phyloP scores from a whole-genome alignment of 2,113 vertebrate species.

The Gnathonemus echidnorhynchus region DNA sequence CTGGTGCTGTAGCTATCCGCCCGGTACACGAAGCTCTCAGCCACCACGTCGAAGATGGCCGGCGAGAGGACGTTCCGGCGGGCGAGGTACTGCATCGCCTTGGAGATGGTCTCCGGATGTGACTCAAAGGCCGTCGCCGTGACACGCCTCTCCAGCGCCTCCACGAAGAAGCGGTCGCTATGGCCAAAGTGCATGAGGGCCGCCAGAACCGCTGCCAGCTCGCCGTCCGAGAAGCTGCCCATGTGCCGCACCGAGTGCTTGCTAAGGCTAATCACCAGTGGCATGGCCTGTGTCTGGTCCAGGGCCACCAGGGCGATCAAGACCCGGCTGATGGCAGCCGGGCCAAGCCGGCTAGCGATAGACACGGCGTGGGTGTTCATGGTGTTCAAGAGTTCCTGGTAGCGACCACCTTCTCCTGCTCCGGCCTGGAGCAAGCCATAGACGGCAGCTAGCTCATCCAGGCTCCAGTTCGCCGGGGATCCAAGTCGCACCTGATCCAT shows the following conservation, averaged over 20 bases:
- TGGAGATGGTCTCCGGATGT: slow-evolving; percentile 62
- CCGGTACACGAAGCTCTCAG: slow-evolving; percentile 72
- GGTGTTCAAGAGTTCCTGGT: slow-evolving; percentile 62
- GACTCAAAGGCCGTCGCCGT: slow-evolving; percentile 48
- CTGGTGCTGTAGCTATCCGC: slow-evolving; percentile 65
- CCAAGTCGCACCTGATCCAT: slow-evolving; percentile 56
- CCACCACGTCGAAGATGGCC: slow-evolving; percentile 65
- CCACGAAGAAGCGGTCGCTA: slow-evolving; percentile 62
- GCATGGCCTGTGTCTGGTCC: slow-evolving; percentile 59
- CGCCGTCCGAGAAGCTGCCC: slow-evolving; percentile 61
- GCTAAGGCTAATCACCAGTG: slow-evolving; percentile 71
- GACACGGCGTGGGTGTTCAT: slow-evolving; percentile 59
- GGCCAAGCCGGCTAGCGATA: slow-evolving; percentile 50
- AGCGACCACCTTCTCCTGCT: slow-evolving; percentile 37
- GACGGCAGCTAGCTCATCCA: slow-evolving; percentile 54
- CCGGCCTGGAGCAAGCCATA: slow-evolving; percentile 65
- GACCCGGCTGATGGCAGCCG: slow-evolving; percentile 54
- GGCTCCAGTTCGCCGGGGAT: slow-evolving; percentile 53
- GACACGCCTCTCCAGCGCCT: slow-evolving; percentile 64
- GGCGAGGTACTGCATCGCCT: slow-evolving; percentile 69
- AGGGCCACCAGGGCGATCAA: slow-evolving; percentile 67
- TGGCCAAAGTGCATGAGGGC: slow-evolving; percentile 74
- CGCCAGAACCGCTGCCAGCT: slow-evolving; percentile 67
- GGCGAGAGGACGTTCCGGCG: slow-evolving; percentile 65
- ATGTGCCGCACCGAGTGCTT: slow-evolving; percentile 65